Evolutionary conservation across 2,797 vertebrate genomes (phyloP), one percentile per base, ranked within the genome.

Genomic region (Cephalopachus bancanus): DNA sequence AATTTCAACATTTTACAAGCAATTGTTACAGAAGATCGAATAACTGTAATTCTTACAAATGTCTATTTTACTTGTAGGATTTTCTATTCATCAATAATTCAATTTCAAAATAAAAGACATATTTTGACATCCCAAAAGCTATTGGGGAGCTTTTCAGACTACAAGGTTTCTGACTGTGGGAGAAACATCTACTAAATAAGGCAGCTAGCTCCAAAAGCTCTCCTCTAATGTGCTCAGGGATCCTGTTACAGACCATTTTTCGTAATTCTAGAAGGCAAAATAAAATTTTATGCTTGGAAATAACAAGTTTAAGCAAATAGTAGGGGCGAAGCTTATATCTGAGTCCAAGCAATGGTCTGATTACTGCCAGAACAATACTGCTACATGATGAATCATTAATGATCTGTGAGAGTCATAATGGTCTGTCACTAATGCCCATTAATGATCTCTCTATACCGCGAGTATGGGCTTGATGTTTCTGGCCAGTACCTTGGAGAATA

Each of bases 301-400:
- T 99, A 99, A 99, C 98, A 98, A 97, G 97, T 99, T 99, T 98
- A 98, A 98, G 98, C 96, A 98, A 98, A 98, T 98, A 98, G 98
- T 97, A 98, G 98, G 98, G 98, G 97, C 93, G 96, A 98, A 98
- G 98, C 96, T 97, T 98, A 98, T 97, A 96, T 98, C 98, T 98
- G 97, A 98, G 97, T 98, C 98, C 97, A 98, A 98, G 98, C 98
- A 98, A 91, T 96, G 97, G 96, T 98, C 98, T 98, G 98, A 98
- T 97, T 96, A 94, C 98, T 98, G 99, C 99, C 99, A 99, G 99
- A 99, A 99, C 98, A 98, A 99, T 98, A 98, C 98, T 98, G 99
- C 98, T 99, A 98, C 98, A 84, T 99, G 98, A 99, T 99, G 98
- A 99, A 99, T 99, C 99, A 99, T 99, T 99, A 99, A 99, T 99